These are phyloP conservation scores for Syngnathus floridae DNA, from an alignment of 2,113 vertebrate species.

Conservation along the genomic window DNA sequence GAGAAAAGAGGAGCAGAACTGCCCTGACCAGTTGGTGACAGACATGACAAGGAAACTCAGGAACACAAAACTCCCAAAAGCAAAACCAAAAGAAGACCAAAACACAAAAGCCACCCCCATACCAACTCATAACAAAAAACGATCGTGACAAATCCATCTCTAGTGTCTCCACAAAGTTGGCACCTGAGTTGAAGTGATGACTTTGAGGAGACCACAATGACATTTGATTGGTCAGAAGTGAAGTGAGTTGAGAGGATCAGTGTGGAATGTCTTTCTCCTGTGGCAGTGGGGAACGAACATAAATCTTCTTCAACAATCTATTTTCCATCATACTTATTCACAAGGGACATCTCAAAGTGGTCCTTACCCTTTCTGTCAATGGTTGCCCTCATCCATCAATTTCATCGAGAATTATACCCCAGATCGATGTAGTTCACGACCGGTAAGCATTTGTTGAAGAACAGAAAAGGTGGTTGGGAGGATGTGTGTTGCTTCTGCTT, in stretches of 20 bases:
- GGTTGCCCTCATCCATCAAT: slow-evolving; percentile 84
- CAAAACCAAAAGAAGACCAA: not conserved
- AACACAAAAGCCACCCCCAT: not conserved
- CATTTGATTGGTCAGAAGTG: slow-evolving; percentile 56
- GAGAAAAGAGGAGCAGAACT: too few species aligned
- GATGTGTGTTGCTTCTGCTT: slow-evolving; percentile 15
- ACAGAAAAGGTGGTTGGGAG: slow-evolving; percentile 31
- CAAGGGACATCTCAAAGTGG: slow-evolving; percentile 78
- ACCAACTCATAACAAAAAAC: not conserved
- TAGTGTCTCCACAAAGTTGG: slow-evolving; percentile 33
- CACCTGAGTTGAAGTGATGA: slow-evolving; percentile 38
- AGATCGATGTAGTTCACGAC: slow-evolving; percentile 88
- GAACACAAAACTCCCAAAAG: not conserved
- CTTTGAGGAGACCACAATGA: slow-evolving; percentile 56
- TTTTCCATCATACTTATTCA: slow-evolving; percentile 79
- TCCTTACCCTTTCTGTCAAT: slow-evolving; percentile 88
- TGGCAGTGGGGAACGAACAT: slow-evolving; percentile 71
- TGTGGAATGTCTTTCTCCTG: slow-evolving; percentile 31
- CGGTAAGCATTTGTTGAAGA: slow-evolving; percentile 73
- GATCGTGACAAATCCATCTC: not conserved
- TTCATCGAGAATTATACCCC: slow-evolving; percentile 88
- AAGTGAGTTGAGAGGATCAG: slow-evolving; percentile 8
- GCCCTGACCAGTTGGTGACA: not conserved
- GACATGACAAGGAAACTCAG: not conserved
- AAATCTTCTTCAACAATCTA: slow-evolving; percentile 81